A percentile compares a stretch with the other conserved stretches of the same genome.
Evolutionary conservation across 1,140 invertebrate genomes (phyloP).

Genomic region (Philotrypesis tridentata): DNA sequence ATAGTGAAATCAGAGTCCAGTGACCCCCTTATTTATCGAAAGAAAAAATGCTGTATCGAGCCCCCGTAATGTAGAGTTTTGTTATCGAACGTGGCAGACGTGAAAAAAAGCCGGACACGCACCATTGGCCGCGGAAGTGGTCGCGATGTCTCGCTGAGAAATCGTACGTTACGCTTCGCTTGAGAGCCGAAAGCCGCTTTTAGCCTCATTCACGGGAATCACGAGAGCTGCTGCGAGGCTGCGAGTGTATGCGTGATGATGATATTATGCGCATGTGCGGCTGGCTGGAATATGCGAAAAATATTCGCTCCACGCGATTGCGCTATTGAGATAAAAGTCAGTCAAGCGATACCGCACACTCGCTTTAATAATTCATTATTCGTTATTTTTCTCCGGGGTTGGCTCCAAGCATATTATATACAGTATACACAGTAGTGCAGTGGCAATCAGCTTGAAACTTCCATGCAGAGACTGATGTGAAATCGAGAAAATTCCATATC

Average conservation of each 20-base stretch:
- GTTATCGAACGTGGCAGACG: neutral
- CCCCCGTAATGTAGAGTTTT: neutral
- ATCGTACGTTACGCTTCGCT: neutral
- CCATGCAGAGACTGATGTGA: no score
- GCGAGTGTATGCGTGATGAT: no score
- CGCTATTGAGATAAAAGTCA: neutral
- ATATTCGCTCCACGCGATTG: neutral
- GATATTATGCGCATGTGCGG: neutral
- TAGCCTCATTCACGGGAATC: neutral
- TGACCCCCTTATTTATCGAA: neutral
- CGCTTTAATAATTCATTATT: no score
- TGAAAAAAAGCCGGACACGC: neutral
- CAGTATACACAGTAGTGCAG: no score
- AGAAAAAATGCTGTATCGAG: neutral
- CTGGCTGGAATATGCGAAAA: neutral
- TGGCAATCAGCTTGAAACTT: no score
- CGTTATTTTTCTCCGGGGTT: no score
- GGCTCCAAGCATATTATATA: no score
- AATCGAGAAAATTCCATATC: no score
- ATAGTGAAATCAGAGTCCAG: neutral
- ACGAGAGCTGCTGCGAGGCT: no score
- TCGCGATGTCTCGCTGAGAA: constrained; percentile 9
- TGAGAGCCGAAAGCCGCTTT: neutral
- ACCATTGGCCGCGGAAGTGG: neutral
- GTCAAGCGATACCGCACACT: no score